phyloP scores from a whole-genome alignment of 1,140 invertebrate genomes.

The Cotesia vestalis region DNA sequence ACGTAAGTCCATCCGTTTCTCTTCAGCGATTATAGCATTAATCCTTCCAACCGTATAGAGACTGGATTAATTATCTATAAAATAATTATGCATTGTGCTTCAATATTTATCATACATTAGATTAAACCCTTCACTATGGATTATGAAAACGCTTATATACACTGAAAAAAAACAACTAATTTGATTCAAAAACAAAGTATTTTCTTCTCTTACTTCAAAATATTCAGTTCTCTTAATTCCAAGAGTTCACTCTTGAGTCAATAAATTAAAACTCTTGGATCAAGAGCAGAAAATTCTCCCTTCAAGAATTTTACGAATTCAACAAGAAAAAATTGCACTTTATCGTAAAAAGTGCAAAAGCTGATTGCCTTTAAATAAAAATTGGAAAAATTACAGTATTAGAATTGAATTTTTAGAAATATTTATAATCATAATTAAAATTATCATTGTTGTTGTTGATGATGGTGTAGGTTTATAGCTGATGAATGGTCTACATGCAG shows the following conservation, averaged over 20 bases:
- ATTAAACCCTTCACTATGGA: too few species aligned
- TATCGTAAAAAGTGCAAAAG: too few species aligned
- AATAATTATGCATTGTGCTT: neutral
- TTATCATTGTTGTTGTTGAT: conserved; percentile 18
- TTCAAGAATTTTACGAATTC: too few species aligned
- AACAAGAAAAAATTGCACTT: too few species aligned
- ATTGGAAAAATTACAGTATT: too few species aligned
- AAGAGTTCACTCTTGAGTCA: too few species aligned
- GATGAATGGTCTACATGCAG: conserved; percentile 89
- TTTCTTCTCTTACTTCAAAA: neutral
- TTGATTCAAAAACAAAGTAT: neutral
- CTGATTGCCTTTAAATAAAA: too few species aligned
- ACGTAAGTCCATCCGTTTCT: conserved; percentile 70
- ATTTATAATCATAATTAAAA: neutral
- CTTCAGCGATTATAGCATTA: neutral
- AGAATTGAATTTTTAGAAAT: too few species aligned
- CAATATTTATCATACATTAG: neutral
- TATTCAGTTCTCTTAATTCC: neutral
- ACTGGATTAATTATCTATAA: neutral
- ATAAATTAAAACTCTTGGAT: too few species aligned
- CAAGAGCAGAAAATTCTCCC: too few species aligned
- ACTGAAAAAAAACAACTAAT: too few species aligned
- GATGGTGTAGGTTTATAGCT: conserved; percentile 72
- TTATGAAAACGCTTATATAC: too few species aligned
- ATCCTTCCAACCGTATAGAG: neutral